Evolutionary conservation across 2,797 vertebrate species (phyloP), one percentile per base, ranked within the genome.

Genomic region (Carduelis carduelis): DNA sequence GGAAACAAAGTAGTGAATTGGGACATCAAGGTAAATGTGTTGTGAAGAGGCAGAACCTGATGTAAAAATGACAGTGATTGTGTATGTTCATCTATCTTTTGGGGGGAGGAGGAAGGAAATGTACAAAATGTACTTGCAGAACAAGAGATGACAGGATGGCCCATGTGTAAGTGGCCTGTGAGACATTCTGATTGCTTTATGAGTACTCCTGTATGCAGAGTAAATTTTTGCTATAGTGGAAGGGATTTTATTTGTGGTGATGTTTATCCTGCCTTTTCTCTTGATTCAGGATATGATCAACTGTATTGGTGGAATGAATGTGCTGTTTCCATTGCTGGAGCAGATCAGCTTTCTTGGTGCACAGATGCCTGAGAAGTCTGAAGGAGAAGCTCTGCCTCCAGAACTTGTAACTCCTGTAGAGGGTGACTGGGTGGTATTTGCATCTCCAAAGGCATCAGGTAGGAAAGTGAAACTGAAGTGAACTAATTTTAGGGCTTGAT

Each of bases 1-100:
- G 99, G 99, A 92, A 99, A 99, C 97, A 99, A 99, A 98, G 98
- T 99, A 8, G 98, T 99, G 72, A 99, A 99, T 97, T 99, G 99
- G 99, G 99, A 99, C 68, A 98, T 99, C 83, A 99, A 99, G 99
- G 99, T 99, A 98, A 97, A 61, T 63, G 71, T 21, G 53, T 94
- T 43, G 26, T 28, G 12, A 69, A 59, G 34, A 53, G 41, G 30
- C 44, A 46, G 37, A 92, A 35, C 13, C 9, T 71, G 35, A 7
- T 83, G 8, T 59, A 66, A 85, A 61, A 53, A 24, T n/a, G 35
- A 28, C 16, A 35, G 37, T 50, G 14, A 3, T 12, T 84, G 9
- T 28, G 13, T 37, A 15, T 3, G 1, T 43, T 71, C 35, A 43
- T 19, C 5, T 64, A 50, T 9, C 11, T 50, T 91, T n/a, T 34